Base-by-base conservation (phyloP, 2,113 vertebrate genomes). In the Progne subis region DNA sequence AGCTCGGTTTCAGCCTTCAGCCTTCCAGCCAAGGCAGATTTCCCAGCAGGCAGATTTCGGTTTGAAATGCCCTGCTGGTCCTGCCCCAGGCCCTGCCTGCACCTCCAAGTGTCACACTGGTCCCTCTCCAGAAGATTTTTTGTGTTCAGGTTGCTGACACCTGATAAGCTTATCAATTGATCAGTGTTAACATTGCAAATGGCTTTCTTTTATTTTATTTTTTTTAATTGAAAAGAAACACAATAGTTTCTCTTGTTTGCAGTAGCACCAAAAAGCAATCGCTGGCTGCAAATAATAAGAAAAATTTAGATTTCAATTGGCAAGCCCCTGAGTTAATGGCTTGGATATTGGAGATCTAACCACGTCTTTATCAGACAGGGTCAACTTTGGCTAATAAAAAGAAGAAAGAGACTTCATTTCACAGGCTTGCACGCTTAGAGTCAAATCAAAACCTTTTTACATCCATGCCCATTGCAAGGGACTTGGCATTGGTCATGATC, bases 241-340 rank as follows among this genome's bases (percentile, higher is more conserved):
- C 72, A 86, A 87, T 49, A 24, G 16, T 57, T 81, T 31, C 87
- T 79, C 80, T 84, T 94, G 52, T 94, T 97, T 96, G 90, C 72
- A 39, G 44, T 84, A 63, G 14, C 8, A 34, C 20, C 39, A 31
- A 63, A 93, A 93, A 77, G 81, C 79, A 88, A 95, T 86, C 44
- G 14, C 43, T 37, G 41, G 4, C 37, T 28, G 74, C 46, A 46
- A 83, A 68, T 61, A 74, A 59, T 24, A 46, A 80, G 78, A 31
- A 61, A 68, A 82, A 90, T 3, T 37, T 9, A 5, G 49, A 34
- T 87, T 82, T 90, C 70, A 64, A 18, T 91, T 53, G 79, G 70
- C 37, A 64, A 84, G 68, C 9, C 13, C 14, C 10, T 12, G 67
- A 76, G 19, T 65, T 88, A 90, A 85, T 95, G 92, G 72, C 39